Base-by-base conservation (phyloP, 2,797 vertebrate genomes). In the Spinus pinus region DNA sequence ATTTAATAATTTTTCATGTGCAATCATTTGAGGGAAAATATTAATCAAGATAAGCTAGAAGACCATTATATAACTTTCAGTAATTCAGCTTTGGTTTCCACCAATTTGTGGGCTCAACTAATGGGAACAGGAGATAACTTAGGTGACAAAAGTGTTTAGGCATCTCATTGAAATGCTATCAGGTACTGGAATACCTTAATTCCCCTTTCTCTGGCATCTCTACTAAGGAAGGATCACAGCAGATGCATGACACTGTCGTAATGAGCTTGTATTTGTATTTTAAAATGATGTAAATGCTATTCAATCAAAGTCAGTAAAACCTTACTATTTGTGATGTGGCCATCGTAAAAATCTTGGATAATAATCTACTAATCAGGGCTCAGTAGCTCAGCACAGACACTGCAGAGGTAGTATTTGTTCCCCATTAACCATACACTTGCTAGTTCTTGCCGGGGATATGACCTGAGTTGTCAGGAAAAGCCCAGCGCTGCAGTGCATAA, bases 401-500 rank as follows among this genome's bases (percentile, higher is more conserved):
- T 71, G 41, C 35, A 62, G 51, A 71, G n/a, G 46, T 15, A 41
- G 13, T 44, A 17, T 14, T 10, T 75, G 44, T 42, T 78, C 8
- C 47, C 57, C 39, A 25, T 54, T 69, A 86, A 16, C 47, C 31
- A 3, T 6, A 24, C 6, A 2, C 21, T 51, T 72, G 69, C 53
- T 86, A 21, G 50, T 14, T 74, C 79, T 65, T 94, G 49, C 39
- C 12, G 3, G 56, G 47, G 14, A 25, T 72, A 22, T 41, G 80
- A 72, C 56, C 62, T 7, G 60, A 73, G 27, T 51, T 85, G 86
- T 71, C 60, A 73, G 53, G 22, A 81, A 94, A 90, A 81, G 6
- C 54, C 58, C 71, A 50, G 56, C 6, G 58, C 66, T 93, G 49
- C 56, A 64, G 4, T 54, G 53, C 53, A 73, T 85, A 60, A 92